Conservation (phyloP, 2,797 vertebrate species). For the Knipowitschia caucasica region DNA sequence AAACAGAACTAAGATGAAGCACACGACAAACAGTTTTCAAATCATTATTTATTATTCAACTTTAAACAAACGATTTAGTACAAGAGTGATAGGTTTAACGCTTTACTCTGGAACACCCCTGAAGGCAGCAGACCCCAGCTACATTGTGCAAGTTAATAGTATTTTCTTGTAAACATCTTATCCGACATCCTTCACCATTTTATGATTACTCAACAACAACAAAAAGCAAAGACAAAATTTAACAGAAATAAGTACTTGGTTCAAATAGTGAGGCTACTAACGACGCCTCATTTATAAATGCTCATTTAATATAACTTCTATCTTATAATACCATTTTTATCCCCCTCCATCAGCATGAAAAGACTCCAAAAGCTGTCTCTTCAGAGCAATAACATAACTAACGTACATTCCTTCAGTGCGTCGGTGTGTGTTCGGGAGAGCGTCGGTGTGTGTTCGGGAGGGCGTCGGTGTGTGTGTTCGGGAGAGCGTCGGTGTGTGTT, state of each 20-base stretch:
- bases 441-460: too few relatives aligned
- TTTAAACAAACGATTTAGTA: neutral
- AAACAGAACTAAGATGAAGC: too few relatives aligned
- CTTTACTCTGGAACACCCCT: neutral
- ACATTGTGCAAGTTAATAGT: neutral
- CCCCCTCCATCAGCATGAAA: too few relatives aligned
- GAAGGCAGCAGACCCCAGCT: neutral
- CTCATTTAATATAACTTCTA: neutral
- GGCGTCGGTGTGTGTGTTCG: too few relatives aligned
- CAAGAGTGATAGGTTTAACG: neutral
- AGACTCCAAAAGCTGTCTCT: too few relatives aligned
- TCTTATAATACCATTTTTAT: too few relatives aligned
- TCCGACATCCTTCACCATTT: neutral
- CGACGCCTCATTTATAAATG: neutral
- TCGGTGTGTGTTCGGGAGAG: too few relatives aligned
- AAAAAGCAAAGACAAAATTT: too few relatives aligned
- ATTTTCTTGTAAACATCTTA: neutral
- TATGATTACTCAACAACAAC: neutral
- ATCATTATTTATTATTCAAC: too few relatives aligned
- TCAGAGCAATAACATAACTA: neutral
- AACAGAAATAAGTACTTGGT: neutral
- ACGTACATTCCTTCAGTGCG: neutral
- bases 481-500: too few relatives aligned
- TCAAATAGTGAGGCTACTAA: neutral
- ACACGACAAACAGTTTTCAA: too few relatives aligned